A percentile compares a stretch with the other conserved stretches of the same genome.
phyloP scores from a whole-genome alignment of 2,113 vertebrate species.

The Antidorcas marsupialis region DNA sequence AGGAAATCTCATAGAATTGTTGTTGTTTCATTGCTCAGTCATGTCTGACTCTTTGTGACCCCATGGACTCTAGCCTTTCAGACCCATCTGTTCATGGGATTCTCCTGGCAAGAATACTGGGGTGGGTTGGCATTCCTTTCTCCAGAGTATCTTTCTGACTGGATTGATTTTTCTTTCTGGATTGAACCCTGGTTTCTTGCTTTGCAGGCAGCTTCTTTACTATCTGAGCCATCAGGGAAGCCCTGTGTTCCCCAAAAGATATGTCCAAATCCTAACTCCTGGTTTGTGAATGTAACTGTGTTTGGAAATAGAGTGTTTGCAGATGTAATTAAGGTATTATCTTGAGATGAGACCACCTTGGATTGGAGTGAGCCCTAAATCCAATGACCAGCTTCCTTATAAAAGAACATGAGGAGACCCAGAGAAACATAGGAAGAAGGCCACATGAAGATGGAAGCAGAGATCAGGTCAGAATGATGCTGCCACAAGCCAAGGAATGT shows the following conservation, averaged over 20 bases:
- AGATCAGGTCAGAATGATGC: background rate
- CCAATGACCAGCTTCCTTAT: background rate
- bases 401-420: background rate
- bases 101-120: background rate
- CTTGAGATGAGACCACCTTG: background rate
- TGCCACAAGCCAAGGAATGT: no score
- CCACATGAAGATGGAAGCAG: background rate
- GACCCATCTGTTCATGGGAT: background rate
- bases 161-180: background rate
- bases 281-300: background rate
- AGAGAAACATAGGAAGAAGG: background rate
- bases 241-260: background rate
- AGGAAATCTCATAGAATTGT: background rate
- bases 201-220: background rate
- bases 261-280: background rate
- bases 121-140: background rate
- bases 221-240: background rate
- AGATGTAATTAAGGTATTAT: background rate
- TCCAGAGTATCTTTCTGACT: background rate
- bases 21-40: background rate
- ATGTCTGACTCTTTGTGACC: background rate
- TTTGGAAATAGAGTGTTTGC: background rate
- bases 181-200: background rate
- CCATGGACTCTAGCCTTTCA: background rate
- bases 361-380: background rate